Evolutionary conservation across 2,888 invertebrate species (phyloP).

Genomic region (Orchestes rusci): DNA sequence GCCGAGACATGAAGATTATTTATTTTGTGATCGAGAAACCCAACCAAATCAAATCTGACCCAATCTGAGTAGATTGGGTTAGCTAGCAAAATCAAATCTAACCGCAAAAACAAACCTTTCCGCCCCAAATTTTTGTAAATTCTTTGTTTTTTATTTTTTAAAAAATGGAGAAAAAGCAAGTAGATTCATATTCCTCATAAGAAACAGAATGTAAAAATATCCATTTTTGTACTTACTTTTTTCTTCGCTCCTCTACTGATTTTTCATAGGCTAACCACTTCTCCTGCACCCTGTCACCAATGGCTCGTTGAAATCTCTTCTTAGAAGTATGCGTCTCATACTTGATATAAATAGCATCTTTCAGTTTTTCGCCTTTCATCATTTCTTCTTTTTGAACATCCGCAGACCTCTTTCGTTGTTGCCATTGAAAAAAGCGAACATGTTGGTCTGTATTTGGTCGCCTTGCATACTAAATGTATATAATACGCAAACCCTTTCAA

Average conservation of each 20-base stretch:
- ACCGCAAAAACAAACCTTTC: no score
- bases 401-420: conserved; percentile 27
- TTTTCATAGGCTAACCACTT: conserved; percentile 36
- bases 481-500: not conserved
- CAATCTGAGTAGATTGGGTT: no score
- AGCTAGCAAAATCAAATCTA: no score
- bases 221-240: conserved; percentile 12
- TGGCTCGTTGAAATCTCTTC: conserved; percentile 30
- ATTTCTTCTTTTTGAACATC: conserved; percentile 9
- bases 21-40: no score
- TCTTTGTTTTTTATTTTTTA: no score
- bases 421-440: conserved; percentile 31
- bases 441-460: conserved; percentile 35
- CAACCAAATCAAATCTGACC: no score
- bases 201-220: no score
- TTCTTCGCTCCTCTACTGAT: conserved; percentile 26
- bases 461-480: conserved; percentile 29
- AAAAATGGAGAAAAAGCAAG: not conserved
- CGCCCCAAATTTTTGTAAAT: not conserved
- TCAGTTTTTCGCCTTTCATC: conserved; percentile 16
- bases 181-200: not conserved
- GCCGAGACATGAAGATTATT: no score
- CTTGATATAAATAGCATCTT: conserved; percentile 28
- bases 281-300: conserved; percentile 34
- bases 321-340: conserved; percentile 34